Evolutionary conservation across 1,140 invertebrate species (phyloP).

Genomic region (Aphis gossypii): DNA sequence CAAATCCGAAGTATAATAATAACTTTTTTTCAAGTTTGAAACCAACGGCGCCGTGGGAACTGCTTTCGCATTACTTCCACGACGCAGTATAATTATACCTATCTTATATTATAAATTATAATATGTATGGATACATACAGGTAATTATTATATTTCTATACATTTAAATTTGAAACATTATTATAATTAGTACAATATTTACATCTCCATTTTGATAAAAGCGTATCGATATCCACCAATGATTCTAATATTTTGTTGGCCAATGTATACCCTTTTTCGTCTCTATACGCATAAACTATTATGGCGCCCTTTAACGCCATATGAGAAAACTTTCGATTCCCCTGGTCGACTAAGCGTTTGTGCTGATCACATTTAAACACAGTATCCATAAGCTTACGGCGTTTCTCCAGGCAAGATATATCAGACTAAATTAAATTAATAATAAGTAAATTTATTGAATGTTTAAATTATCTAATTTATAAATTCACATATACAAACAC

Average conservation of each 20-base stretch:
- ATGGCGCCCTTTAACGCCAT: conserved; percentile 93
- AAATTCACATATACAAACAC: no score
- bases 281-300: conserved; percentile 96
- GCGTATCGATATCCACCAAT: conserved; percentile 96
- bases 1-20: neutral
- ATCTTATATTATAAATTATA: no score
- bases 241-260: conserved; percentile 92
- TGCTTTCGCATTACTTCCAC: no score
- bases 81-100: no score
- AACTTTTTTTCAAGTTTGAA: no score
- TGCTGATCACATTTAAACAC: conserved; percentile 87
- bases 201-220: conserved; percentile 99
- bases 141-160: neutral
- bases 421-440: conserved; percentile 18
- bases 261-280: conserved; percentile 95
- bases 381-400: conserved; percentile 84
- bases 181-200: conserved; percentile 66
- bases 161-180: neutral
- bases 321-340: conserved; percentile 90
- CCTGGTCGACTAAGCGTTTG: conserved; percentile 78
- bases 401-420: conserved; percentile 67
- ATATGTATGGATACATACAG: neutral
- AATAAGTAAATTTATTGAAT: neutral
- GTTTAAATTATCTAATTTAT: neutral
- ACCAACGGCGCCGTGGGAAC: no score